Conservation (phyloP, 2,113 vertebrate genomes). For the Chaetops frenatus region DNA sequence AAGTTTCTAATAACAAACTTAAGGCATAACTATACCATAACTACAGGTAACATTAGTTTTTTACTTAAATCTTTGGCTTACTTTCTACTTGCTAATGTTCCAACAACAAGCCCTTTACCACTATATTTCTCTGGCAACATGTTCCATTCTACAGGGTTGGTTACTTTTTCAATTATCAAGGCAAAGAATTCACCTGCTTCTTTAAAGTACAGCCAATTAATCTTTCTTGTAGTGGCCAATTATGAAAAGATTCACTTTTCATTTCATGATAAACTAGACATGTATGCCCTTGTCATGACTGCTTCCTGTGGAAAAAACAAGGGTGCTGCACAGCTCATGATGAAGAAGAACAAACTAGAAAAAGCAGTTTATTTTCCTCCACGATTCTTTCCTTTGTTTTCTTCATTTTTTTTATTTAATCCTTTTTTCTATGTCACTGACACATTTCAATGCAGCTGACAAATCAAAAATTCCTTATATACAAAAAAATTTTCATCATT, state of each 20-base stretch:
- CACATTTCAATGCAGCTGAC: neutral
- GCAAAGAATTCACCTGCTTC: conserved; percentile 7
- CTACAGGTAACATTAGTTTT: neutral
- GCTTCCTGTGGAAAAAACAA: neutral
- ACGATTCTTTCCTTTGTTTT: neutral
- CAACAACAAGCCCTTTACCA: neutral
- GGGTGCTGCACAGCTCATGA: neutral
- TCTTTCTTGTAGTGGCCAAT: neutral
- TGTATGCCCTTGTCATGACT: neutral
- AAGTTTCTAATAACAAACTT: neutral
- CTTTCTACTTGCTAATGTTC: neutral
- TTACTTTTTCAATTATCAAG: conserved; percentile 10
- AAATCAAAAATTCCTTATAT: neutral
- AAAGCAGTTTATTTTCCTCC: neutral
- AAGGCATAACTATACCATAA: neutral
- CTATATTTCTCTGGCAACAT: neutral
- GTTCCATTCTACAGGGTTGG: neutral
- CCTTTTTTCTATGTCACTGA: neutral
- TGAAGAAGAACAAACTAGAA: neutral
- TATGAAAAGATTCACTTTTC: neutral
- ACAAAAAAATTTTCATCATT: neutral
- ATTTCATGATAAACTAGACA: neutral
- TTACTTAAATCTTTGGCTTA: neutral
- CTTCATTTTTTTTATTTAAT: neutral
- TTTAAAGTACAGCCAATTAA: neutral